phyloP scores from a whole-genome alignment of 2,888 invertebrate species.

The Empis livida region DNA sequence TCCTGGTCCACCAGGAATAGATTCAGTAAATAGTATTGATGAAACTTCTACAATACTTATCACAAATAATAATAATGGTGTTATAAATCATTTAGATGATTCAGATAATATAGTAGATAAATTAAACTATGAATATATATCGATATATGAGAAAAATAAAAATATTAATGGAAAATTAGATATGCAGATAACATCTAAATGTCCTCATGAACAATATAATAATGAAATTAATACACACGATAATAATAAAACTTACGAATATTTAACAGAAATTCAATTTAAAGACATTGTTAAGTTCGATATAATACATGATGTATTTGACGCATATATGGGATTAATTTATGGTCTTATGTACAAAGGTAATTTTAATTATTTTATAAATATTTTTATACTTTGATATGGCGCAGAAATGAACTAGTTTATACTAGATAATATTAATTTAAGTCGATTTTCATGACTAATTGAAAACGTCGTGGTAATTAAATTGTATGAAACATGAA shows the following conservation, averaged over 20 bases:
- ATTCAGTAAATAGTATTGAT: conserved; percentile 4
- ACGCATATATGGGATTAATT: conserved; percentile 20
- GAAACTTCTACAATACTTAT: background rate
- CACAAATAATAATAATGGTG: background rate
- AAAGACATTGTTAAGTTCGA: conserved; percentile 17
- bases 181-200: background rate
- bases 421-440: too few relatives aligned
- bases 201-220: background rate
- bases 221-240: background rate
- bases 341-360: conserved; percentile 25
- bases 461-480: too few relatives aligned
- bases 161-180: conserved; percentile 7
- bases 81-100: background rate
- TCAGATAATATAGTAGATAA: conserved; percentile 5
- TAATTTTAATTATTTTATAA: conserved; percentile 17
- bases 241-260: background rate
- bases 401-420: too few relatives aligned
- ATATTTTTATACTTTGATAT: too few relatives aligned
- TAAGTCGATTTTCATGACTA: too few relatives aligned
- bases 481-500: too few relatives aligned
- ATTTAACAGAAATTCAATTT: background rate
- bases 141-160: conserved; percentile 3
- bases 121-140: conserved; percentile 1
- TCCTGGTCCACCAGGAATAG: conserved; percentile 43
- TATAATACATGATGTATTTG: conserved; percentile 23